phyloP scores from a whole-genome alignment of 2,888 invertebrate genomes.

The Caenorhabditis imperialis region DNA sequence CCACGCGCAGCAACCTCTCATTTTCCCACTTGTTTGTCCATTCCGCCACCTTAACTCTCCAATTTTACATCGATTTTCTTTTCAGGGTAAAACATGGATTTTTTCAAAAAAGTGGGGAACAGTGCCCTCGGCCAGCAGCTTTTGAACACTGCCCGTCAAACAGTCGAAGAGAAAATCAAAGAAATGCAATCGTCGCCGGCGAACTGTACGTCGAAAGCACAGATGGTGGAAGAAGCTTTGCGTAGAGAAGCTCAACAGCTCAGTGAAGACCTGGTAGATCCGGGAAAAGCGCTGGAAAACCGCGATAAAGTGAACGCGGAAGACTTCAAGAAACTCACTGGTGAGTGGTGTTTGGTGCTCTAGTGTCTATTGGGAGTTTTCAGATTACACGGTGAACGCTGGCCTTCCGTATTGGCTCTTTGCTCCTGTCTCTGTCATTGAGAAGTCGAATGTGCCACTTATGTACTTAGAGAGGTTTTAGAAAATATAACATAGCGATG shows the following conservation, averaged over 20 bases:
- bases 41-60: too few relatives aligned
- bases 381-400: conserved; percentile 14
- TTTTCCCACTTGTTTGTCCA: too few relatives aligned
- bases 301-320: too few relatives aligned
- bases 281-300: too few relatives aligned
- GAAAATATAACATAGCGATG: too few relatives aligned
- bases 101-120: conserved; percentile 20
- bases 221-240: neutral
- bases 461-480: conserved; percentile 19
- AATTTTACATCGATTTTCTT: too few relatives aligned
- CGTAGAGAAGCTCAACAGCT: conserved; percentile 2
- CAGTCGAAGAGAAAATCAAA: conserved; percentile 13
- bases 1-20: neutral
- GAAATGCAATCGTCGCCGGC: neutral
- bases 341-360: too few relatives aligned
- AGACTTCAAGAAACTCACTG: too few relatives aligned
- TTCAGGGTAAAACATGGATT: neutral
- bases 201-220: neutral
- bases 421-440: conserved; percentile 2
- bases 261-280: too few relatives aligned
- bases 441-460: neutral
- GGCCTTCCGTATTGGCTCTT: conserved; percentile 17
- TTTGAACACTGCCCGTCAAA: conserved; percentile 13
- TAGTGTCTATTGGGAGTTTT: neutral
- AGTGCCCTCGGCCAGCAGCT: conserved; percentile 23